Evolutionary conservation across 2,888 invertebrate genomes (phyloP).

Genomic region (Ophion ventricosus): DNA sequence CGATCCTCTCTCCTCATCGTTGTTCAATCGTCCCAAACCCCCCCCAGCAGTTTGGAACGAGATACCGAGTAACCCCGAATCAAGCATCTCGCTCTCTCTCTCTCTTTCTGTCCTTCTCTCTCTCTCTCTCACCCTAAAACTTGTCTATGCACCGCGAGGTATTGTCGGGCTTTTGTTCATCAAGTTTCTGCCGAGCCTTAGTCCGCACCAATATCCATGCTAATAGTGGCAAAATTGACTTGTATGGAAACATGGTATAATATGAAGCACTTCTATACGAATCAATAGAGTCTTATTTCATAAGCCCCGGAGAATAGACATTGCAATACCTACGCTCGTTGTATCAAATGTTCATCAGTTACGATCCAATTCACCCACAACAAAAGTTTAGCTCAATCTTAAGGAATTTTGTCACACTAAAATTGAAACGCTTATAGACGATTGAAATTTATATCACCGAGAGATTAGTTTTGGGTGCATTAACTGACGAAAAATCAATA

Average conservation of each 20-base stretch:
- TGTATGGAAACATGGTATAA: neutral
- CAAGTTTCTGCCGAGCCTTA: conserved; percentile 62
- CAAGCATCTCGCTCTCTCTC: conserved; percentile 21
- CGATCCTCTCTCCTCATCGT: conserved; percentile 22
- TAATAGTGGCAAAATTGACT: conserved; percentile 21
- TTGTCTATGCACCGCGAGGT: conserved; percentile 70
- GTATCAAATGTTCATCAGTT: neutral
- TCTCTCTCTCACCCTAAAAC: conserved; percentile 56
- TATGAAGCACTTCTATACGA: neutral
- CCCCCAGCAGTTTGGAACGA: conserved; percentile 25
- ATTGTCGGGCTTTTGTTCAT: conserved; percentile 73
- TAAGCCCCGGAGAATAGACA: neutral
- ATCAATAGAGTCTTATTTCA: neutral
- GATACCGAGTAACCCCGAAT: conserved; percentile 39
- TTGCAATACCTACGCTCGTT: neutral
- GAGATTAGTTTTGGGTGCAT: no score
- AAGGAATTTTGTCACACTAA: no score
- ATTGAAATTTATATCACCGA: no score
- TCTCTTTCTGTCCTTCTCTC: no score
- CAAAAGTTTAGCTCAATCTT: neutral
- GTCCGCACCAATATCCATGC: conserved; percentile 51
- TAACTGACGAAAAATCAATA: no score
- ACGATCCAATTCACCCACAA: neutral
- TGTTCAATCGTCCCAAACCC: neutral
- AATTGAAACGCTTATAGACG: no score